phyloP scores from a whole-genome alignment of 2,797 vertebrate species.

The Oryzias sinensis region DNA sequence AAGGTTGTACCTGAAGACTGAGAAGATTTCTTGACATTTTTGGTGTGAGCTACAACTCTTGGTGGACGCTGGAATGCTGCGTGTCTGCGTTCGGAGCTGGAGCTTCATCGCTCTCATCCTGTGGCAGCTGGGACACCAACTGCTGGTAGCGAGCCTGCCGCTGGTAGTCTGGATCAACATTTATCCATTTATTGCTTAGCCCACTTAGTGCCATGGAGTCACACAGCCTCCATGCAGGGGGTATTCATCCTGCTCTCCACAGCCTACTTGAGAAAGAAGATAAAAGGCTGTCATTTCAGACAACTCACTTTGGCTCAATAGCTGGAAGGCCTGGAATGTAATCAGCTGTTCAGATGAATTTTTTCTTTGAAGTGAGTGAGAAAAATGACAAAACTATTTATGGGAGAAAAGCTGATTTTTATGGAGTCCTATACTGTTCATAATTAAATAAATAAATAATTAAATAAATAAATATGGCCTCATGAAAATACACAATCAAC shows the following conservation, averaged over 20 bases:
- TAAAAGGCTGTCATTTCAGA: slow-evolving; percentile 1
- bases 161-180: slow-evolving; percentile 91
- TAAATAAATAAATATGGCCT: too few relatives aligned
- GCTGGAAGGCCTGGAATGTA: too few relatives aligned
- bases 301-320: not conserved
- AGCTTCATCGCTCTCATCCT: slow-evolving; percentile 63
- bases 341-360: too few relatives aligned
- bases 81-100: slow-evolving; percentile 46
- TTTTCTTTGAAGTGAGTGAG: too few relatives aligned
- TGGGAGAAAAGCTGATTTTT: too few relatives aligned
- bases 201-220: slow-evolving; percentile 93
- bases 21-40: slow-evolving; percentile 42
- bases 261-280: slow-evolving; percentile 77
- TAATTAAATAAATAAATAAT: too few relatives aligned
- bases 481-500: too few relatives aligned
- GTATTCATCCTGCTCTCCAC: slow-evolving; percentile 98
- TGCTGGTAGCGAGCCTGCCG: slow-evolving; percentile 92
- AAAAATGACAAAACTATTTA: too few relatives aligned
- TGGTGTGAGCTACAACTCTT: slow-evolving; percentile 76
- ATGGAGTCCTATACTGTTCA: too few relatives aligned
- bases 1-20: slow-evolving; percentile 56
- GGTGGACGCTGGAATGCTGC: slow-evolving; percentile 65
- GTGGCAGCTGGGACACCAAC: slow-evolving; percentile 74
- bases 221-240: slow-evolving; percentile 95
- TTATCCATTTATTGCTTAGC: slow-evolving; percentile 99